Conservation (phyloP, 1,140 invertebrate species). For the Neoseiulus cucumeris region DNA sequence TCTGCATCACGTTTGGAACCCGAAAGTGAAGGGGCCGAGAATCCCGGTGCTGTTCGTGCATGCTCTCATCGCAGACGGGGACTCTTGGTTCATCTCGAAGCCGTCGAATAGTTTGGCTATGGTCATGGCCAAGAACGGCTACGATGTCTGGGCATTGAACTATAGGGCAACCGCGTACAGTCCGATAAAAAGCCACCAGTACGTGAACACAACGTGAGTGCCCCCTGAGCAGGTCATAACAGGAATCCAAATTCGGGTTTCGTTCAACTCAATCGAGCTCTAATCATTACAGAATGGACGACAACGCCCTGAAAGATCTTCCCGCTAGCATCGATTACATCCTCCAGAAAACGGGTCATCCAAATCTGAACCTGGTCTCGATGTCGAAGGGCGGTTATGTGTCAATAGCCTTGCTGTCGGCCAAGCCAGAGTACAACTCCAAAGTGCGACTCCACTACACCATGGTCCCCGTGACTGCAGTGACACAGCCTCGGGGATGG, state of each 20-base stretch:
- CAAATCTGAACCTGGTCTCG: not conserved
- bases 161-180: not conserved
- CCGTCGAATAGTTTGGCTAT: not conserved
- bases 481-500: too few species aligned
- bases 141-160: not conserved
- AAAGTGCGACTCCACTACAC: not conserved
- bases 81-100: not conserved
- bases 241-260: too few species aligned
- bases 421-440: not conserved
- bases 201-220: not conserved
- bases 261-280: too few species aligned
- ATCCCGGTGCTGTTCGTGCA: not conserved
- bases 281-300: not conserved
- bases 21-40: not conserved
- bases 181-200: not conserved
- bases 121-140: not conserved
- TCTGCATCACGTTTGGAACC: not conserved
- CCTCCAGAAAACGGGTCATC: not conserved
- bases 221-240: not conserved
- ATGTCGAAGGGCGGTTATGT: not conserved
- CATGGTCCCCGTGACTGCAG: not conserved
- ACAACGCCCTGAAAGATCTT: not conserved
- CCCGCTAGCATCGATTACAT: not conserved
- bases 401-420: not conserved
- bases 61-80: not conserved